phyloP scores from a whole-genome alignment of 2,797 vertebrate species.

The Sebastes minor region DNA sequence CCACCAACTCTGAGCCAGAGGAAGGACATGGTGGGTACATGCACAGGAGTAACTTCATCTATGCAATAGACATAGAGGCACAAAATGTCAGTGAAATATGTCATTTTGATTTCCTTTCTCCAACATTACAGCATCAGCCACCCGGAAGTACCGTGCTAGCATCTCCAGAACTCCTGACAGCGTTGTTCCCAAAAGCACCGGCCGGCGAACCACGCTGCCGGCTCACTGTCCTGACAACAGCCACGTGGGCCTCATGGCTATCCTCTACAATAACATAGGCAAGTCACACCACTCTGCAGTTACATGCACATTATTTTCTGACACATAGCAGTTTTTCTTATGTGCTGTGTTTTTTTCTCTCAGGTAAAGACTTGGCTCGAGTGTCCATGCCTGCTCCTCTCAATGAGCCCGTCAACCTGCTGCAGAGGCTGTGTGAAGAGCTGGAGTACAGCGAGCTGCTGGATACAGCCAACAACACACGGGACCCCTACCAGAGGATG shows the following conservation, averaged over 20 bases:
- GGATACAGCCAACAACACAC: slow-evolving; percentile 83
- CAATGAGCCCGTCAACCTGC: slow-evolving; percentile 84
- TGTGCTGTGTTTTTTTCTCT: neutral
- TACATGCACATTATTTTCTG: fast-evolving
- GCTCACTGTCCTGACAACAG: slow-evolving; percentile 85
- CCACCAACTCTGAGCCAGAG: slow-evolving; percentile 87
- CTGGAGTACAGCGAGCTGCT: slow-evolving; percentile 91
- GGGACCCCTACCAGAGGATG: slow-evolving; percentile 91
- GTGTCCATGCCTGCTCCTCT: slow-evolving; percentile 93
- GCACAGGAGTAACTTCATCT: neutral
- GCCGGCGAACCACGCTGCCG: slow-evolving; percentile 80
- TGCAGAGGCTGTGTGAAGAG: slow-evolving; percentile 92
- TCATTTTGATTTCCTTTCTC: neutral
- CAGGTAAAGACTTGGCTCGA: slow-evolving; percentile 90
- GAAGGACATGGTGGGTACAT: slow-evolving; percentile 77
- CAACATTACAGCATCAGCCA: slow-evolving; percentile 68
- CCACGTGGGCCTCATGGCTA: slow-evolving; percentile 91
- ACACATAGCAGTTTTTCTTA: neutral
- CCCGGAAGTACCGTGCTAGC: slow-evolving; percentile 79
- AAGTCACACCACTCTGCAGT: neutral
- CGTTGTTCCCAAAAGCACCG: slow-evolving; percentile 59
- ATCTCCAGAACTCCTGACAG: slow-evolving; percentile 68
- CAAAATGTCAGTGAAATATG: neutral
- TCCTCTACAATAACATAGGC: slow-evolving; percentile 93
- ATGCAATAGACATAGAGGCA: neutral